Evolutionary conservation across 2,888 invertebrate species (phyloP).

Genomic region (Drosophila suboccidentalis): DNA sequence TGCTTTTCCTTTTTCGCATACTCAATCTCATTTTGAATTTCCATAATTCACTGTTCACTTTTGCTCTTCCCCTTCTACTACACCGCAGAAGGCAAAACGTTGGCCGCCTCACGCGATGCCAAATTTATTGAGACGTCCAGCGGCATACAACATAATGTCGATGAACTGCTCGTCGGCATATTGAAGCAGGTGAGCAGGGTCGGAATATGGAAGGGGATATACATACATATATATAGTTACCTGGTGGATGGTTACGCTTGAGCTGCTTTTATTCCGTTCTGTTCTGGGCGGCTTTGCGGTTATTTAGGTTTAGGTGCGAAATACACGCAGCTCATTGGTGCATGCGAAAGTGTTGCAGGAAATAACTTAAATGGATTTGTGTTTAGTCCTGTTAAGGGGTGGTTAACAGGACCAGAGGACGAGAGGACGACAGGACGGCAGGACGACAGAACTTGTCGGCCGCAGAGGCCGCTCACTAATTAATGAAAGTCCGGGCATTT

Average conservation of each 20-base stretch:
- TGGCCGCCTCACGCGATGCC: constrained; percentile 94
- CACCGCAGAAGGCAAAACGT: constrained; percentile 93
- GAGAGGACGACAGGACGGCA: constrained; percentile 1
- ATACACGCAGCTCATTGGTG: constrained; percentile 75
- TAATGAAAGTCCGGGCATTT: constrained; percentile 58
- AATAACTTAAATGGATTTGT: constrained; percentile 73
- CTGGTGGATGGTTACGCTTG: constrained; percentile 24
- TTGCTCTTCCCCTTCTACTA: not conserved
- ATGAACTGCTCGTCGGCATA: constrained; percentile 97
- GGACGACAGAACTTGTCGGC: constrained; percentile 16
- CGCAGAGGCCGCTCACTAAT: constrained; percentile 67
- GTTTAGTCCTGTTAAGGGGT: constrained; percentile 14
- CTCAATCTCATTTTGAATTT: constrained; percentile 25
- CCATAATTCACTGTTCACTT: constrained; percentile 30
- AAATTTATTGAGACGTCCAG: constrained; percentile 98
- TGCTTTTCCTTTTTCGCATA: not conserved
- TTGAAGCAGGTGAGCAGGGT: constrained; percentile 89
- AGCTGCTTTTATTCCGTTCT: not conserved
- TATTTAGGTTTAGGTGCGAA: constrained; percentile 67
- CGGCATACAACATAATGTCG: constrained; percentile 98
- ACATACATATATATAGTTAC: no score
- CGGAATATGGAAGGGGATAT: not conserved
- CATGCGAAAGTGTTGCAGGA: constrained; percentile 74
- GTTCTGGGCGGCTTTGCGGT: constrained; percentile 32
- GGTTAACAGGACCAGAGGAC: not conserved